These are phyloP conservation scores for Neopelma chrysocephalum DNA, from an alignment of 2,797 vertebrate genomes.

Conservation along the genomic window DNA sequence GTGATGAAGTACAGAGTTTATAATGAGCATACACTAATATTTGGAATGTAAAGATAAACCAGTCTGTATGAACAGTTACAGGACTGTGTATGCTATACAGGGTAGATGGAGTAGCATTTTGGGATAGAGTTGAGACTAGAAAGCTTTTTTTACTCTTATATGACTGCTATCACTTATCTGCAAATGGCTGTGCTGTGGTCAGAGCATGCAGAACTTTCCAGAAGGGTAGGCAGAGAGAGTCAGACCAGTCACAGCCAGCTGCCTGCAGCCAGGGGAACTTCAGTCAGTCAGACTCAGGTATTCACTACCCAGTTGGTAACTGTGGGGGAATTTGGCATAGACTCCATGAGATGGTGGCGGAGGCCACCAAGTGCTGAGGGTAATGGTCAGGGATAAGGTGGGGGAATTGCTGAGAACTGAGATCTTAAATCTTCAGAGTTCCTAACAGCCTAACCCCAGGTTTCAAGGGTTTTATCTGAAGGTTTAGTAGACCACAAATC, in stretches of 20 bases:
- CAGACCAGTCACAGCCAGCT: accelerated
- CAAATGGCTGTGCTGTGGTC: accelerated
- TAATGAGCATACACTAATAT: background rate
- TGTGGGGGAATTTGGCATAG: accelerated
- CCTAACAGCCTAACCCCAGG: background rate
- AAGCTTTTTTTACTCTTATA: background rate
- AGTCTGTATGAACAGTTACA: background rate
- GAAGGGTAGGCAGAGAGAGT: accelerated
- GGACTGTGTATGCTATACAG: accelerated
- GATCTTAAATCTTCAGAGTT: background rate
- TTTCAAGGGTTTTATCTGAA: background rate
- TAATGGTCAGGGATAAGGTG: accelerated
- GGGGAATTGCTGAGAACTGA: background rate
- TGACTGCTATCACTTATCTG: too few relatives aligned
- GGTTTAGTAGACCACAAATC: background rate
- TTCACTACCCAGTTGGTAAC: too few relatives aligned
- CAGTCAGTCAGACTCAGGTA: accelerated
- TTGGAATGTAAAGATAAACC: background rate
- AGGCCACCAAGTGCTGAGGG: accelerated
- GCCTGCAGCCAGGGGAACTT: accelerated
- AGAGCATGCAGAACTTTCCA: background rate
- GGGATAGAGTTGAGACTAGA: accelerated
- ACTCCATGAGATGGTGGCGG: accelerated
- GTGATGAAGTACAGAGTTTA: background rate
- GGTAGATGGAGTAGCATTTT: background rate